A percentile compares a stretch with the other conserved stretches of the same genome.
phyloP scores from a whole-genome alignment of 2,888 invertebrate genomes.

The Dyspetes luteomarginatus region DNA sequence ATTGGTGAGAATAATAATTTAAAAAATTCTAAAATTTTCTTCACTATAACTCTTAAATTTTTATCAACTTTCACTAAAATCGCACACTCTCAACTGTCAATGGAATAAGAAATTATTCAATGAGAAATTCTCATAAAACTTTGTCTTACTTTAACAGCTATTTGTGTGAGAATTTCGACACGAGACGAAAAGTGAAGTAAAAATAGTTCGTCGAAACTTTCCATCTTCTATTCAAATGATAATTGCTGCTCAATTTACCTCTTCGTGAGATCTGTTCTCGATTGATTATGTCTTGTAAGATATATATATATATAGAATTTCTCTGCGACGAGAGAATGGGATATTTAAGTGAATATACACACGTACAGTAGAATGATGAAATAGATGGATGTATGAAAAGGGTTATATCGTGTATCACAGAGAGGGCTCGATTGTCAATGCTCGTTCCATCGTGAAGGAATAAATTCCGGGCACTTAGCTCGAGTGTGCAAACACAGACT shows the following conservation, averaged over 20 bases:
- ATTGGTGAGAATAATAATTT: neutral
- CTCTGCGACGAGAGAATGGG: neutral
- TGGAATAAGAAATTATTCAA: too few species aligned
- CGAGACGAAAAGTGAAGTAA: neutral
- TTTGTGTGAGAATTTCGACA: neutral
- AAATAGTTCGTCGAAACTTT: neutral
- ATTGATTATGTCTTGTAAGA: too few species aligned
- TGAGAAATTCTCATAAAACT: neutral
- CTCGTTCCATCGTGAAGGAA: slow-evolving; percentile 41
- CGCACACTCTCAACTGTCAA: too few species aligned
- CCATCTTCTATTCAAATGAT: neutral
- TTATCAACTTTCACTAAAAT: too few species aligned
- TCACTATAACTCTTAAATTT: too few species aligned
- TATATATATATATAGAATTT: neutral
- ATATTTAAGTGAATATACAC: slow-evolving; percentile 5
- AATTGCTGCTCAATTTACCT: slow-evolving; percentile 33
- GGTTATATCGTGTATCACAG: neutral
- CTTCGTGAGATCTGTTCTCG: neutral
- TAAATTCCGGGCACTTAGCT: slow-evolving; percentile 65
- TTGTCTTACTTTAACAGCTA: neutral
- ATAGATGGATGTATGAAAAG: neutral
- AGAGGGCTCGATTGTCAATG: slow-evolving; percentile 53
- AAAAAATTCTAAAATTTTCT: too few species aligned
- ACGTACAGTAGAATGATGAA: neutral
- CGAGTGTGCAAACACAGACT: slow-evolving; percentile 64